These are phyloP conservation scores for Artibeus lituratus DNA, from an alignment of 2,797 vertebrate species.

Conservation along the genomic window DNA sequence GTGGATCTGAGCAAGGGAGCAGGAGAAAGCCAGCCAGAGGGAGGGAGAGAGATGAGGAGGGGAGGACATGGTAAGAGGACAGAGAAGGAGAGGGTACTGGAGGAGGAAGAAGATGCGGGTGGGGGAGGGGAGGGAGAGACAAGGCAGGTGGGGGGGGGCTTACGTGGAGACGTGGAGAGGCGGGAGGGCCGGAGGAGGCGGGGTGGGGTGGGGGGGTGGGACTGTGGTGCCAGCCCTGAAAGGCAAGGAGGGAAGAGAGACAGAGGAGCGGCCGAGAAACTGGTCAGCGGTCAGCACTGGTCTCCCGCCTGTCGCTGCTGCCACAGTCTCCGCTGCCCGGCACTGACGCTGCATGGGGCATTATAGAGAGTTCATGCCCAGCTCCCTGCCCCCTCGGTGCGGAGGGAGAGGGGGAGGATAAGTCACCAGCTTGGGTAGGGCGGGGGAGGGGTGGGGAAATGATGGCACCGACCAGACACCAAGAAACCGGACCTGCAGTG, in stretches of 20 bases:
- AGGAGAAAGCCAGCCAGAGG: not conserved
- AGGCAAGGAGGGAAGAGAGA: not conserved
- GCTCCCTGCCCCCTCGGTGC: slow-evolving; percentile 66
- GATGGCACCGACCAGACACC: slow-evolving; percentile 73
- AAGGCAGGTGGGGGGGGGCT: slow-evolving; percentile 55
- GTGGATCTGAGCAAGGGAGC: not conserved
- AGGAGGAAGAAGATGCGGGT: slow-evolving; percentile 36
- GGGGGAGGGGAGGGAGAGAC: slow-evolving; percentile 58
- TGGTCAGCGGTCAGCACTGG: slow-evolving; percentile 58
- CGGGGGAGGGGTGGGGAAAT: slow-evolving; percentile 39
- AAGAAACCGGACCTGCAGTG: slow-evolving; percentile 70
- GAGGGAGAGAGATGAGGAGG: slow-evolving; percentile 11
- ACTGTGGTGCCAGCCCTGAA: slow-evolving; percentile 45
- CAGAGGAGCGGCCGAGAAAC: slow-evolving; percentile 2
- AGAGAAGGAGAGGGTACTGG: slow-evolving; percentile 40
- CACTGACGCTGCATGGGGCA: slow-evolving; percentile 55
- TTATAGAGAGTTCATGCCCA: slow-evolving; percentile 44
- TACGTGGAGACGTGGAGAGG: slow-evolving; percentile 22
- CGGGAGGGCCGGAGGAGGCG: slow-evolving; percentile 52
- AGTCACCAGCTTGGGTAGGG: slow-evolving; percentile 37
- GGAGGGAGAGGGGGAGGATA: slow-evolving; percentile 55
- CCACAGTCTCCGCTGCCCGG: slow-evolving; percentile 30
- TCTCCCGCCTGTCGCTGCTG: slow-evolving; percentile 52
- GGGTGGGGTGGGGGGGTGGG: slow-evolving; percentile 41
- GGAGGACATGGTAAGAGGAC: slow-evolving; percentile 52